Percentiles rank a stretch among this genome's conserved stretches.
phyloP scores from a whole-genome alignment of 2,113 vertebrate genomes.

The Nesogale talazaci region DNA sequence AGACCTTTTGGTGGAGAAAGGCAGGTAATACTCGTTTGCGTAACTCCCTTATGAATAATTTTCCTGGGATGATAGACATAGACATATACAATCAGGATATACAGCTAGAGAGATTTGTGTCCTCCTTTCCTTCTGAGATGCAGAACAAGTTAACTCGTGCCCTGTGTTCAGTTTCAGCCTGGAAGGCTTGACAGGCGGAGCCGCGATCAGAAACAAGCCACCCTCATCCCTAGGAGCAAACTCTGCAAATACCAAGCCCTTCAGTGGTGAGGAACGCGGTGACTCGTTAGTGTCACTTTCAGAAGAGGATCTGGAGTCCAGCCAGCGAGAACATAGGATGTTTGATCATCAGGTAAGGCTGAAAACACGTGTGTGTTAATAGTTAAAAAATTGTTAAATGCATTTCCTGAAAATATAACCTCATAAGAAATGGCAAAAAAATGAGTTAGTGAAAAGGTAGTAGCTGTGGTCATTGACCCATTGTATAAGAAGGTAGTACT shows the following conservation, averaged over 20 bases:
- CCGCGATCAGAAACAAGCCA: conserved; percentile 85
- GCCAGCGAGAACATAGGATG: conserved; percentile 86
- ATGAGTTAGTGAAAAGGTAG: not conserved
- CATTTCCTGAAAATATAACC: not conserved
- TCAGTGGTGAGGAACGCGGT: conserved; percentile 87
- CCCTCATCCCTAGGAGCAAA: conserved; percentile 81
- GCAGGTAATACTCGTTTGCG: not conserved
- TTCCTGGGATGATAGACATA: not conserved
- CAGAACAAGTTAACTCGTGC: conserved; percentile 49
- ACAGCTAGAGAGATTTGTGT: not conserved
- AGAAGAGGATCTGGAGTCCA: conserved; percentile 91
- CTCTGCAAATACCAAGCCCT: conserved; percentile 78
- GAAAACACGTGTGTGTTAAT: not conserved
- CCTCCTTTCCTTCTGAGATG: not conserved
- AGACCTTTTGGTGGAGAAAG: not conserved
- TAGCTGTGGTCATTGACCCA: not conserved
- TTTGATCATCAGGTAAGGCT: conserved; percentile 88
- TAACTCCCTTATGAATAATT: not conserved
- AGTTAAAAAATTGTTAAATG: not conserved
- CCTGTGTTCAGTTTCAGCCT: conserved; percentile 93
- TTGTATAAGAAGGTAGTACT: not conserved
- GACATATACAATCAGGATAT: not conserved
- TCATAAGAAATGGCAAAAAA: not conserved
- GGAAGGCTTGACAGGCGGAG: conserved; percentile 92
- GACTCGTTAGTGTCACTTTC: conserved; percentile 93